Evolutionary conservation across 2,888 invertebrate genomes (phyloP), one percentile per base, ranked within the genome.

Genomic region (Pteria penguin): DNA sequence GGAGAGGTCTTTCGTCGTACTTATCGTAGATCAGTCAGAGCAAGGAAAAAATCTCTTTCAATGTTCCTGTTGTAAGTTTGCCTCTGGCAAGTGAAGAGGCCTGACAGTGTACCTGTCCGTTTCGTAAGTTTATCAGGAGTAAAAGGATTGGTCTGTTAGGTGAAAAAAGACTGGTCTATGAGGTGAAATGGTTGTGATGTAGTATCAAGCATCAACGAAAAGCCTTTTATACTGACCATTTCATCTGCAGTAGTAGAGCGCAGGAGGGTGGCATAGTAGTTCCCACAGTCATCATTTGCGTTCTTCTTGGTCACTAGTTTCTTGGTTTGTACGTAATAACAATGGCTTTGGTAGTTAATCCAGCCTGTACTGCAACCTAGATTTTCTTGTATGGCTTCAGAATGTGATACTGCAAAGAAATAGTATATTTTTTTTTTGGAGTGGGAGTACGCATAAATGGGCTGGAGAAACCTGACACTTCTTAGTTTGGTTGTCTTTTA

Each of bases 351-450:
- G 24, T n/a, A 32, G 11, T 55, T 26, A 11, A 65, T 72, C 81
- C 81, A 83, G 1, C 78, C 77, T 0, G 77, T 77, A 14, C 67
- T 67, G 75, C 83, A 83, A 1, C 76, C 81, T 11, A 81, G 36
- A 22, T 73, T 65, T 36, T 60, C 62, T 55, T 57, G 57, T 36
- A 8, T 29, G 4, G 60, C 60, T 14, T 45, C 45, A 45, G 11
- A 45, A 45, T 8, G 11, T 45, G 45, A 45, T 14, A 45, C 18
- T 8, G 45, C 8, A 18, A 45, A 45, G 45, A 8, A 45, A n/a
- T n/a, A n/a, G n/a, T n/a, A n/a, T n/a, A n/a, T n/a, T n/a, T n/a
- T n/a, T n/a, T n/a, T n/a, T n/a, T n/a, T n/a, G n/a, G n/a, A n/a
- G n/a, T n/a, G n/a, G n/a, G n/a, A n/a, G n/a, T n/a, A n/a, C n/a